Evolutionary conservation across 2,888 invertebrate species (phyloP).

Genomic region (Glaucopsyche alexis): DNA sequence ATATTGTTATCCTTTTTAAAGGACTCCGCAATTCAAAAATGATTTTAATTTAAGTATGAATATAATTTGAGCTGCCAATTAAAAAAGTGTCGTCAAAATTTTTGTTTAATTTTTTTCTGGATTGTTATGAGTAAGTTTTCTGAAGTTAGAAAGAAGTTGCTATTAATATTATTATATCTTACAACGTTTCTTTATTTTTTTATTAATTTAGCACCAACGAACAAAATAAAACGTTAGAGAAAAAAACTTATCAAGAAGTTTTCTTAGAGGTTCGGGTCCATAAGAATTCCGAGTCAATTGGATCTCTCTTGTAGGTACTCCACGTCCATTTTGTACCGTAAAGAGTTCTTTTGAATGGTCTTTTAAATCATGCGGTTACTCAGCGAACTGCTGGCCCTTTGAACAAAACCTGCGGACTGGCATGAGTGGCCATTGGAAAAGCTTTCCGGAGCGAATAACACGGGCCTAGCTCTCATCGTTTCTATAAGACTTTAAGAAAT

Average conservation of each 20-base stretch:
- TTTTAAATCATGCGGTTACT: conserved; percentile 54
- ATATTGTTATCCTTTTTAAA: conserved; percentile 18
- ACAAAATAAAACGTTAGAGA: background rate
- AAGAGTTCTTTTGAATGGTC: conserved; percentile 32
- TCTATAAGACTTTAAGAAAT: background rate
- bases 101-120: background rate
- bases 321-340: conserved; percentile 13
- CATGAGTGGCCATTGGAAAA: conserved; percentile 52
- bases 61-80: background rate
- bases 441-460: conserved; percentile 45
- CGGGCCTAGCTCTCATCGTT: background rate
- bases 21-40: background rate
- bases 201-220: background rate
- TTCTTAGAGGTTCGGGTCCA: background rate
- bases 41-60: background rate
- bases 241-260: background rate
- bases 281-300: conserved; percentile 30
- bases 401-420: conserved; percentile 46
- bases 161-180: too few relatives aligned
- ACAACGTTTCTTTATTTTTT: background rate
- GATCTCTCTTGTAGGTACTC: conserved; percentile 14
- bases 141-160: too few relatives aligned
- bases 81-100: background rate
- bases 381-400: conserved; percentile 44
- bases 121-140: background rate